Evolutionary conservation across 2,113 vertebrate genomes (phyloP).

Genomic region (Gopherus evgoodei): DNA sequence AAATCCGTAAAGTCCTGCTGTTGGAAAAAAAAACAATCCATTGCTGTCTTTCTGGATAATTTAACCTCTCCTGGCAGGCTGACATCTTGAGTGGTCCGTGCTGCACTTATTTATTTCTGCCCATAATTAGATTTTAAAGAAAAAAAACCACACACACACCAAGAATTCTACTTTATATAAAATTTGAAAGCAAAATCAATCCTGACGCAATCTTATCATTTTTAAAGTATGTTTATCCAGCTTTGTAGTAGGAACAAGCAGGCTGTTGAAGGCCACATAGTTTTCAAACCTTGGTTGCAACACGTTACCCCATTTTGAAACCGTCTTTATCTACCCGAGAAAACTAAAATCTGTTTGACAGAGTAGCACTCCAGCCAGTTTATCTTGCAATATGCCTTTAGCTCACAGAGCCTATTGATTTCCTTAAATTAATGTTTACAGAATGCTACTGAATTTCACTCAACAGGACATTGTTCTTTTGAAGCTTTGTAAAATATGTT

Average conservation of each 20-base stretch:
- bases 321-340: slow-evolving; percentile 89
- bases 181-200: slow-evolving; percentile 78
- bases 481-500: slow-evolving; percentile 82
- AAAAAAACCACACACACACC: neutral
- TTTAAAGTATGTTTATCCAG: slow-evolving; percentile 87
- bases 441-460: slow-evolving; percentile 87
- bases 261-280: slow-evolving; percentile 88
- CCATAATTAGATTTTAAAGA: slow-evolving; percentile 35
- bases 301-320: slow-evolving; percentile 88
- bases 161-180: slow-evolving; percentile 75
- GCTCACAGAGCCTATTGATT: slow-evolving; percentile 89
- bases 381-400: slow-evolving; percentile 90
- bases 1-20: slow-evolving; percentile 12
- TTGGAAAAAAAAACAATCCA: neutral
- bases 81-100: neutral
- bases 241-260: slow-evolving; percentile 83
- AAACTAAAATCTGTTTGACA: slow-evolving; percentile 92
- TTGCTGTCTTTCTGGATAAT: neutral
- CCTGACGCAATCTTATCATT: slow-evolving; percentile 82
- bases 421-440: slow-evolving; percentile 91
- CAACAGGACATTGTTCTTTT: slow-evolving; percentile 88
- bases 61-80: slow-evolving; percentile 51
- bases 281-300: slow-evolving; percentile 91
- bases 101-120: slow-evolving; percentile 19
- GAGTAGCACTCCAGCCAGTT: slow-evolving; percentile 87